phyloP scores from a whole-genome alignment of 2,797 vertebrate species.

The Spinibarbus caldwelli region DNA sequence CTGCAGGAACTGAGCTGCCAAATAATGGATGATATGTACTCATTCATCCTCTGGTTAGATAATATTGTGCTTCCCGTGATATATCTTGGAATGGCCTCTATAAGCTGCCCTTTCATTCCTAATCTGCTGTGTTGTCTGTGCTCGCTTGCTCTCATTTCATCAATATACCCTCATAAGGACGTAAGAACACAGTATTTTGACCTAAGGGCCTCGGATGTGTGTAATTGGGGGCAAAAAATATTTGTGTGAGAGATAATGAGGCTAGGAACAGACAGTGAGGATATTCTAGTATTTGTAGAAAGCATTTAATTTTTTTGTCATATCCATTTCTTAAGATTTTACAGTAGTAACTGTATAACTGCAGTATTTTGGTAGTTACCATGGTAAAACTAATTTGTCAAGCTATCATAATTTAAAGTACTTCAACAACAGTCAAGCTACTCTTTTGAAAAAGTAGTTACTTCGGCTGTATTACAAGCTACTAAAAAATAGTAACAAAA shows the following conservation, averaged over 20 bases:
- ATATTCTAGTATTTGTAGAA: background rate
- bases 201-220: background rate
- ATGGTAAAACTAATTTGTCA: background rate
- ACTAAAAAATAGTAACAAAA: background rate
- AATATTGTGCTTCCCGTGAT: constrained; percentile 20
- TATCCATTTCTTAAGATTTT: background rate
- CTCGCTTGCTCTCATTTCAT: constrained; percentile 1
- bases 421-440: background rate
- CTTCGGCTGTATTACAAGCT: background rate
- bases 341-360: background rate
- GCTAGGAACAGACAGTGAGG: background rate
- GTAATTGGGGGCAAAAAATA: background rate
- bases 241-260: background rate
- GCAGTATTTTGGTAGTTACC: background rate
- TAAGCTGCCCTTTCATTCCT: constrained; percentile 29
- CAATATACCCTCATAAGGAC: constrained; percentile 45
- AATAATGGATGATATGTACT: constrained; percentile 13
- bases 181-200: constrained; percentile 16
- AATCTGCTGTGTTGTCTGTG: background rate
- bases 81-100: background rate
- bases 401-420: background rate
- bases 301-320: background rate
- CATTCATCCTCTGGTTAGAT: background rate
- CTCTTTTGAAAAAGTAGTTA: background rate
- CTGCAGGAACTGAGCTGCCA: background rate